Evolutionary conservation across 1,140 invertebrate genomes (phyloP).

Genomic region (Drosophila nigrodunni): DNA sequence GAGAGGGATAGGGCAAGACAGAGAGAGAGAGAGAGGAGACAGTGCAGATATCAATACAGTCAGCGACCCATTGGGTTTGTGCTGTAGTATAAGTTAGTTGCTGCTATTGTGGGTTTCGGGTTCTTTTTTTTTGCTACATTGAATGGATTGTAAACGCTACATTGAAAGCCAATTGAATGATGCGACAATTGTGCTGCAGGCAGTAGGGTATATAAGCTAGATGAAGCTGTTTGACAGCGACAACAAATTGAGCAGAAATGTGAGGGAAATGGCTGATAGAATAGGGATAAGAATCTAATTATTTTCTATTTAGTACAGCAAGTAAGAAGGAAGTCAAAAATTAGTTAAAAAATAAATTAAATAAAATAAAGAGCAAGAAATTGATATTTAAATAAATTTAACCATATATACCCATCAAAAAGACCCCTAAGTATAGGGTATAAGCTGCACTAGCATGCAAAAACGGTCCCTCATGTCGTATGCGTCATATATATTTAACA

Average conservation of each 20-base stretch:
- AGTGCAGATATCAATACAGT: constrained; percentile 29
- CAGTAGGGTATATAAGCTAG: constrained; percentile 6
- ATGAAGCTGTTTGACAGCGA: neutral
- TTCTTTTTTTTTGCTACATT: constrained; percentile 55
- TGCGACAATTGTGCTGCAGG: constrained; percentile 14
- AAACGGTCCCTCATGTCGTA: constrained; percentile 10
- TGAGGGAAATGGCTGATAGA: neutral
- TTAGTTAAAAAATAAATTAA: no score
- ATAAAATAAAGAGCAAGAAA: no score
- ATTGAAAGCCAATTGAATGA: constrained; percentile 75
- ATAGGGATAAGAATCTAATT: neutral
- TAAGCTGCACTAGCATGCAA: neutral
- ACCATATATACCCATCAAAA: no score
- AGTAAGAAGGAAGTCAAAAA: neutral
- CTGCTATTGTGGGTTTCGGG: constrained; percentile 55
- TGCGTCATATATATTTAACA: constrained; percentile 44
- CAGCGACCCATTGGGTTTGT: constrained; percentile 47
- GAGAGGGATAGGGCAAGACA: neutral
- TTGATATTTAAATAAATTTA: no score
- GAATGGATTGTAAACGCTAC: constrained; percentile 75
- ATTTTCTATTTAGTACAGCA: neutral
- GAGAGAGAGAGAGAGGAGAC: neutral
- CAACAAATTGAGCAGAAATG: neutral
- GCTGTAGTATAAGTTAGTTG: constrained; percentile 48
- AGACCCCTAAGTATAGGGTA: neutral